phyloP scores from a whole-genome alignment of 1,140 invertebrate genomes.

The Drosophila persimilis region DNA sequence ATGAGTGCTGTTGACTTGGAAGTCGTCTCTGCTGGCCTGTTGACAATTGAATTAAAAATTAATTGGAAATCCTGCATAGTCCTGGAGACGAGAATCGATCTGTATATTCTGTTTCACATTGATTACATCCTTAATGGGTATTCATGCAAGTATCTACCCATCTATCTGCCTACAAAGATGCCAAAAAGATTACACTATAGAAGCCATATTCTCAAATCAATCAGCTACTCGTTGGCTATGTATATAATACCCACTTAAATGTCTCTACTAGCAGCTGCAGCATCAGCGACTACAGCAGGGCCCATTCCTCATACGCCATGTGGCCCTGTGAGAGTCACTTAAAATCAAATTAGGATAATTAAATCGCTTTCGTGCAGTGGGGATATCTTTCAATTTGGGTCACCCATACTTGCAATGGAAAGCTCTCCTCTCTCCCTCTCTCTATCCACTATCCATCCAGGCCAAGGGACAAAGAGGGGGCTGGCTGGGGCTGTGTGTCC shows the following conservation, averaged over 20 bases:
- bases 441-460: background rate
- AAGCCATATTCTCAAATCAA: no score
- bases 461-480: background rate
- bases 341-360: constrained; percentile 57
- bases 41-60: constrained; percentile 17
- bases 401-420: constrained; percentile 29
- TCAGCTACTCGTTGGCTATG: no score
- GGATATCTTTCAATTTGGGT: constrained; percentile 51
- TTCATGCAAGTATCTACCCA: background rate
- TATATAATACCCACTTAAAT: no score
- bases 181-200: no score
- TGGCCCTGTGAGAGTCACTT: constrained; percentile 30
- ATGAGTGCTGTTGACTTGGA: background rate
- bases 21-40: background rate
- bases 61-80: background rate
- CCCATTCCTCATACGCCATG: constrained; percentile 33
- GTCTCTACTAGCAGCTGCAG: no score
- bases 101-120: no score
- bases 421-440: constrained; percentile 1
- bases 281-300: background rate
- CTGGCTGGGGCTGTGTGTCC: background rate
- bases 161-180: background rate
- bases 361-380: constrained; percentile 38
- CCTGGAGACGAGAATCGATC: no score
- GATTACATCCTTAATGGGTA: no score